Percentiles rank a stretch among this genome's conserved stretches.
phyloP scores from a whole-genome alignment of 2,797 vertebrate genomes.

The Cheirogaleus major region DNA sequence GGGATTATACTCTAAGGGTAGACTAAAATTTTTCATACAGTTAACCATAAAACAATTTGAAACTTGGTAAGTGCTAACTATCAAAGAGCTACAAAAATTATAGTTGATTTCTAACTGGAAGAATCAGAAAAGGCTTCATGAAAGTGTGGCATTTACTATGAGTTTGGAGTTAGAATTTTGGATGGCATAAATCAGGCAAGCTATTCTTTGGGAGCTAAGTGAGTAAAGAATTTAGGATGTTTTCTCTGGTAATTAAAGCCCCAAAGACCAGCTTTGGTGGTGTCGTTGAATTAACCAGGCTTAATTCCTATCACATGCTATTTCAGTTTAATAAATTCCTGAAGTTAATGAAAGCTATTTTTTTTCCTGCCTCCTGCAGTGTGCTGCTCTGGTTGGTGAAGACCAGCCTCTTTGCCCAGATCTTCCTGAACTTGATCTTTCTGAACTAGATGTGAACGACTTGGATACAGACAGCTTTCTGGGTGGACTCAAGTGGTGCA shows the following conservation, averaged over 20 bases:
- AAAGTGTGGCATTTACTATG: neutral
- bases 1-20: neutral
- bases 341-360: slow-evolving; percentile 72
- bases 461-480: slow-evolving; percentile 98
- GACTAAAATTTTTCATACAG: neutral
- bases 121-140: neutral
- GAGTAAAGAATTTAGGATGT: slow-evolving; percentile 26
- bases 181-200: neutral
- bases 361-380: slow-evolving; percentile 86
- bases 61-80: neutral
- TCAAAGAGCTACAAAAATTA: neutral
- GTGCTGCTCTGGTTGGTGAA: slow-evolving; percentile 99
- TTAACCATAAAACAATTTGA: neutral
- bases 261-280: slow-evolving; percentile 65
- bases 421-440: slow-evolving; percentile 99
- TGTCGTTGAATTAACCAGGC: slow-evolving; percentile 69
- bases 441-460: slow-evolving; percentile 98
- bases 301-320: slow-evolving; percentile 82
- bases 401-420: slow-evolving; percentile 99
- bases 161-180: neutral
- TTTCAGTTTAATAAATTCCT: slow-evolving; percentile 80
- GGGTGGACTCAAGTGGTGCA: slow-evolving; percentile 99
- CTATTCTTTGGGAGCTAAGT: slow-evolving; percentile 3
- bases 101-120: neutral
- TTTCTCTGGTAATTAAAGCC: slow-evolving; percentile 46